These are phyloP conservation scores for Bombylius discolor DNA, from an alignment of 2,888 invertebrate genomes.

Conservation along the genomic window DNA sequence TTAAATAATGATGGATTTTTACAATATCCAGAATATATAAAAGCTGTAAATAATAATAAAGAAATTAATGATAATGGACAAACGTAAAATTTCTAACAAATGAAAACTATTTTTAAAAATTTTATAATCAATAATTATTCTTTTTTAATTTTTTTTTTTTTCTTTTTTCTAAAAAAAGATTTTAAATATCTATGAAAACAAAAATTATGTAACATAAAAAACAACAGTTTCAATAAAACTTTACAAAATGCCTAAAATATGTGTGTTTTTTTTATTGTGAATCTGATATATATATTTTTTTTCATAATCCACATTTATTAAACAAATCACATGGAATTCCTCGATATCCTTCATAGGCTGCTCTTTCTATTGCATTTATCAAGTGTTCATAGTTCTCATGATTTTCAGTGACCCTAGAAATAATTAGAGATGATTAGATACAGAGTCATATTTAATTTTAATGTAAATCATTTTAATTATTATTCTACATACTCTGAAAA, in stretches of 20 bases:
- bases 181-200: too few relatives aligned
- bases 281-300: too few relatives aligned
- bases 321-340: constrained; percentile 45
- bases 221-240: too few relatives aligned
- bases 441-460: background rate
- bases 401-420: constrained; percentile 22
- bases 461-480: background rate
- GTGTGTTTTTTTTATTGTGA: too few relatives aligned
- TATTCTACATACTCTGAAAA: constrained; percentile 38
- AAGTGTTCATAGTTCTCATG: constrained; percentile 50
- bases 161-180: too few relatives aligned
- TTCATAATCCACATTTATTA: constrained; percentile 19
- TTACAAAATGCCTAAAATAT: too few relatives aligned
- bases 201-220: too few relatives aligned
- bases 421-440: background rate
- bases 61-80: background rate
- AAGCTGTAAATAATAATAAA: constrained; percentile 21
- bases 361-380: constrained; percentile 50
- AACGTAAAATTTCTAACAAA: too few relatives aligned
- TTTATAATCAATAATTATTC: too few relatives aligned
- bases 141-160: too few relatives aligned
- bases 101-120: too few relatives aligned
- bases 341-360: constrained; percentile 50
- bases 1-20: constrained; percentile 73
- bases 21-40: constrained; percentile 68